These are phyloP conservation scores for Cryptosula pallasiana DNA, from an alignment of 2,888 invertebrate genomes.

Conservation along the genomic window DNA sequence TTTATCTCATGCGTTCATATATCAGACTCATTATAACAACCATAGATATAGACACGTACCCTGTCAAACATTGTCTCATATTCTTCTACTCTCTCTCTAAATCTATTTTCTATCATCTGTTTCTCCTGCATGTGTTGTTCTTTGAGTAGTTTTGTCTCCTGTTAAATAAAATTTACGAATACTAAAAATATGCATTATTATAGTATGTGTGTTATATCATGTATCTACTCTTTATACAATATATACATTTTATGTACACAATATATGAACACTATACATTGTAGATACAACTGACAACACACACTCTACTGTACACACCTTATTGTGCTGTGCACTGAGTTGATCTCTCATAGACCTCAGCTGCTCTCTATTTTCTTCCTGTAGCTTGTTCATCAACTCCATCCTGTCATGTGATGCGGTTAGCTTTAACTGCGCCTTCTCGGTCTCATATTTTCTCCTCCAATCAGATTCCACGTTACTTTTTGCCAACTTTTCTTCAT, in stretches of 20 bases:
- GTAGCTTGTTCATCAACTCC: constrained; percentile 15
- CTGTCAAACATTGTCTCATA: constrained; percentile 11
- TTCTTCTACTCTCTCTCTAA: not conserved
- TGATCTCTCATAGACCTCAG: not conserved
- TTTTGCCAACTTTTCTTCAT: constrained; percentile 10
- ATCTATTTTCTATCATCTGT: not conserved
- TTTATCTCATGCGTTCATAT: too few species aligned
- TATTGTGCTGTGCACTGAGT: not conserved
- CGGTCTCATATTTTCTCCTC: constrained; percentile 13
- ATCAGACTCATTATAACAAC: too few species aligned
- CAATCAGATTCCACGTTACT: constrained; percentile 1
- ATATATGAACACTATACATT: too few species aligned
- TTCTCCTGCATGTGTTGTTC: not conserved
- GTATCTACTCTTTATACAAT: too few species aligned
- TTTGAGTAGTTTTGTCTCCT: not conserved
- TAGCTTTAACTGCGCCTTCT: constrained; percentile 9
- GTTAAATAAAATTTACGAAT: not conserved
- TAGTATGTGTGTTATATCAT: too few species aligned
- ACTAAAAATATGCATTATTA: too few species aligned
- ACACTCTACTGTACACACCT: not conserved
- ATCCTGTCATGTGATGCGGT: constrained; percentile 2
- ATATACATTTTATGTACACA: too few species aligned
- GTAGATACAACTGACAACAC: too few species aligned
- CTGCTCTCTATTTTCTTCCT: constrained; percentile 1
- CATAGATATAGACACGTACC: not conserved